Percentiles rank a stretch among this genome's conserved stretches.
Evolutionary conservation across 2,113 vertebrate species (phyloP).

Genomic region (Hucho hucho): DNA sequence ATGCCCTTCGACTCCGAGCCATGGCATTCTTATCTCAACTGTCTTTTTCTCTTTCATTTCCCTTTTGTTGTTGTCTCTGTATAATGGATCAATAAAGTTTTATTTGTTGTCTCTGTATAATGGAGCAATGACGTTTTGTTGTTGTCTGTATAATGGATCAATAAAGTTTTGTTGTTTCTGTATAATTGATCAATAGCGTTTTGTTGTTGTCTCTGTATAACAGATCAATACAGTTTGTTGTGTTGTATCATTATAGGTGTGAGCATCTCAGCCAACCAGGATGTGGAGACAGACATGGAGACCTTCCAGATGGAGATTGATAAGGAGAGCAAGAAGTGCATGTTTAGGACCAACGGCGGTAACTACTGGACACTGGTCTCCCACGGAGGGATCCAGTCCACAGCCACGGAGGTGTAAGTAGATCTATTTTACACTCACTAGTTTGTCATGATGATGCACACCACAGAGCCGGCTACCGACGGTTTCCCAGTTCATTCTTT

Average conservation of each 20-base stretch:
- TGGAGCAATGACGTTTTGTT: no score
- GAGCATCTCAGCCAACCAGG: conserved; percentile 95
- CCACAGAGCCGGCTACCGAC: no score
- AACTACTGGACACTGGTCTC: conserved; percentile 93
- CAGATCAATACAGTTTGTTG: background rate
- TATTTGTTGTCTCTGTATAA: no score
- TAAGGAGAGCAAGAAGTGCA: conserved; percentile 85
- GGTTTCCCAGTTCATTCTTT: no score
- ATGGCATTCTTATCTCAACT: conserved; percentile 1
- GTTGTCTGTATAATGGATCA: no score
- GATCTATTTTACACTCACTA: background rate
- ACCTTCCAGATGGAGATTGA: conserved; percentile 97
- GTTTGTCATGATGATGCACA: no score
- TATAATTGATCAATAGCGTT: no score
- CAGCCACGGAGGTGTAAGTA: conserved; percentile 87
- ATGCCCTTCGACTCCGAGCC: conserved; percentile 1
- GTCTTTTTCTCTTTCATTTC: conserved; percentile 11
- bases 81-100: no score
- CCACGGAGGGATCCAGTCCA: conserved; percentile 91
- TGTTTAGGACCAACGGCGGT: conserved; percentile 87
- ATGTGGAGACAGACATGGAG: conserved; percentile 90
- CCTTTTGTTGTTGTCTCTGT: conserved; percentile 4
- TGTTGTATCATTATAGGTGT: conserved; percentile 75
- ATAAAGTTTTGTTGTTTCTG: background rate
- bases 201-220: no score